Evolutionary conservation across 1,140 invertebrate genomes (phyloP), one percentile per base, ranked within the genome.

Genomic region (Drosophila ficusphila): DNA sequence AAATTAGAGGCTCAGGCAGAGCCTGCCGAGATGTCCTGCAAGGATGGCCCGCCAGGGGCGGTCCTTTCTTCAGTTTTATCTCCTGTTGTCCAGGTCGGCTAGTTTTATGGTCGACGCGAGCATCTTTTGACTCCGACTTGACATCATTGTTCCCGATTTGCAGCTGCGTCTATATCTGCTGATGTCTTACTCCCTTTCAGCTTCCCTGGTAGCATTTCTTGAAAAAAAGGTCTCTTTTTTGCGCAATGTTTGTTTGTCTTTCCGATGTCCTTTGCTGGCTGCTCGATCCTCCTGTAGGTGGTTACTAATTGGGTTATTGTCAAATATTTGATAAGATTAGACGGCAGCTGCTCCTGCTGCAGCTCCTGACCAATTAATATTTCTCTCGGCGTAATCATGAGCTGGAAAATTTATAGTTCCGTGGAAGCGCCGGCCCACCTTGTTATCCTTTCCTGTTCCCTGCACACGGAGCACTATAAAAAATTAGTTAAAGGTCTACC

Each of bases 261-360:
- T 29, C 21, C 12, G 27, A 39, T 58, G 29, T 75, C 38, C 58
- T 64, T 41, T 31, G 21, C 48, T 23, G 23, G 16, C 56, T 12
- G 9, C 54, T 12, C 16, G 42, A 52, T 46, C 39, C 53, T 75
- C 51, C 77, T 77, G 74, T 81, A 88, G 82, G 82, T 88, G 82
- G 82, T 88, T 88, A 74, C 82, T 88, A 88, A 88, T 88, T 88
- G 82, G 82, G 60, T 86, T 86, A 86, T 86, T 86, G 81, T 86
- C 81, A 86, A 71, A 79, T 79, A 76, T 79, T 86, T 75, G 82
- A 88, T 88, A 88, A 88, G 82, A 76, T 88, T 88, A 70, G 71
- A 27, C 34, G 46, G 68, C 77, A 81, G 72, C 81, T 76, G 71
- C 75, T 25, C 39, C 52, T 52, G 31, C 34, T 27, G 36, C 29